phyloP scores from a whole-genome alignment of 2,113 vertebrate genomes.

The Dipodomys ordii region DNA sequence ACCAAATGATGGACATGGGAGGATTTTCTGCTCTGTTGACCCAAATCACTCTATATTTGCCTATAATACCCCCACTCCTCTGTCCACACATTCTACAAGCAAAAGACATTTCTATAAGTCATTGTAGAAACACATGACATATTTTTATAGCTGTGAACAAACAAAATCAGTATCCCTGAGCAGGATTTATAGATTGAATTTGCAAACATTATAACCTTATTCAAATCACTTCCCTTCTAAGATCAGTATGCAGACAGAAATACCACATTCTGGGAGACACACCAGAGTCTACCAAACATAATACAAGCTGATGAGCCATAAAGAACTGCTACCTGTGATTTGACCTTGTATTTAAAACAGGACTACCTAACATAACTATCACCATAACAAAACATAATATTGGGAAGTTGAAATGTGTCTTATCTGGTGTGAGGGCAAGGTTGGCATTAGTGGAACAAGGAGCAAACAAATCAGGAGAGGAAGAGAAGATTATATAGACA shows the following conservation, averaged over 20 bases:
- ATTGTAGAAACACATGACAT: neutral
- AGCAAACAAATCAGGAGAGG: no score
- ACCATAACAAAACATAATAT: no score
- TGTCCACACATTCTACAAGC: neutral
- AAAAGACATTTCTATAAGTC: neutral
- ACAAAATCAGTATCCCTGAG: neutral
- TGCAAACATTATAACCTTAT: neutral
- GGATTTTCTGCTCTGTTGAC: accelerated
- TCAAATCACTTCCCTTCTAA: neutral
- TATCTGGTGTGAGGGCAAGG: no score
- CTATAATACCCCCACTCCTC: neutral
- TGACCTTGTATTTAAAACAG: neutral
- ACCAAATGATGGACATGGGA: neutral
- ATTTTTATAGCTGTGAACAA: neutral
- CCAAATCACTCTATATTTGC: neutral
- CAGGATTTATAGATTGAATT: neutral
- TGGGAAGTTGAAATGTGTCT: no score
- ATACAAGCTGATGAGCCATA: neutral
- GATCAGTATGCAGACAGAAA: neutral
- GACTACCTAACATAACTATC: no score
- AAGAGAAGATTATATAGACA: no score
- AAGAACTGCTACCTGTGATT: neutral
- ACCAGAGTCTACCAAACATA: neutral
- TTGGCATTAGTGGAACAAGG: no score
- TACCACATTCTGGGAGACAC: neutral